phyloP scores from a whole-genome alignment of 1,140 invertebrate genomes.

The Drosophila simulans region DNA sequence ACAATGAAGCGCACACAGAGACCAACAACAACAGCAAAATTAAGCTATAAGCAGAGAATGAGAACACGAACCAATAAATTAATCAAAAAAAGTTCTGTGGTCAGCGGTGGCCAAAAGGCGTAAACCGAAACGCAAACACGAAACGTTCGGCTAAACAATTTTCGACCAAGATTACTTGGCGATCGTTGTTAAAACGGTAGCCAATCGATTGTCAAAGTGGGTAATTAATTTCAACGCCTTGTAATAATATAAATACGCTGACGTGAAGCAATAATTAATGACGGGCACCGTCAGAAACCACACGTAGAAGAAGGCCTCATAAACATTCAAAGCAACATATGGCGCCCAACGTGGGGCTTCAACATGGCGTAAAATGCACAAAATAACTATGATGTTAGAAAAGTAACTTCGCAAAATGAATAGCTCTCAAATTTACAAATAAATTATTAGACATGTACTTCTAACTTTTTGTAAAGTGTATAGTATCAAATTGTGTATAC shows the following conservation, averaged over 20 bases:
- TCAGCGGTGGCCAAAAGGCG: conserved; percentile 41
- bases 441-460: neutral
- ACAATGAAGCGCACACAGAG: conserved; percentile 19
- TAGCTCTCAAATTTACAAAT: neutral
- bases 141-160: conserved; percentile 7
- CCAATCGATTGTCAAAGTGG: conserved; percentile 26
- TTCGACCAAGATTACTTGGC: neutral
- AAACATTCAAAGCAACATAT: conserved; percentile 27
- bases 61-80: conserved; percentile 39
- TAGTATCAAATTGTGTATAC: neutral
- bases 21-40: neutral
- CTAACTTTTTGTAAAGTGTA: neutral
- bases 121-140: conserved; percentile 45
- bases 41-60: conserved; percentile 4
- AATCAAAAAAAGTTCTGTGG: conserved; percentile 48
- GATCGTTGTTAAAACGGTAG: neutral
- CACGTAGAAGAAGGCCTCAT: neutral
- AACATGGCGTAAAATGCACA: neutral
- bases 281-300: neutral
- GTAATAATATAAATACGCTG: conserved; percentile 53
- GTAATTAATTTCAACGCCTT: conserved; percentile 57
- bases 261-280: conserved; percentile 56
- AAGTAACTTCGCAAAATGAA: no score
- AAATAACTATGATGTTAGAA: neutral
- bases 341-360: conserved; percentile 5